Evolutionary conservation across 2,797 vertebrate species (phyloP).

Genomic region (Cynopterus sphinx): DNA sequence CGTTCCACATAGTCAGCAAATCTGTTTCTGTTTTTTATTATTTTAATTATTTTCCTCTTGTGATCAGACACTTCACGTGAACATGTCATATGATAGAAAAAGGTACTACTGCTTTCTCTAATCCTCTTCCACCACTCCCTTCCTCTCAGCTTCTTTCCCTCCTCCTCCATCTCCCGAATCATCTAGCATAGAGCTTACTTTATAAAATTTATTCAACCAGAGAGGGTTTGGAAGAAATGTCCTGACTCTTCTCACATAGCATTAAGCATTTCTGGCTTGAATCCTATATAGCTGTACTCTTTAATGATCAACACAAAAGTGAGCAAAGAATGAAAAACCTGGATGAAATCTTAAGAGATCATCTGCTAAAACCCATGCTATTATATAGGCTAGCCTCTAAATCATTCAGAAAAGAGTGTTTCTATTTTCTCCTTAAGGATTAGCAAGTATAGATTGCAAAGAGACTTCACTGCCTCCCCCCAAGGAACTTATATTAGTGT

Average conservation of each 20-base stretch:
- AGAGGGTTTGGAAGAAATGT: background rate
- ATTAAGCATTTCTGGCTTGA: background rate
- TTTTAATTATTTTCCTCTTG: background rate
- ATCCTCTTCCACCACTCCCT: fast-evolving
- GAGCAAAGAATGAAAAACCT: background rate
- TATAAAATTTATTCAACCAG: background rate
- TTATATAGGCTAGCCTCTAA: background rate
- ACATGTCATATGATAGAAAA: background rate
- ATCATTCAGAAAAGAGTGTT: background rate
- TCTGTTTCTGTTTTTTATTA: background rate
- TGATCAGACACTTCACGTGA: background rate
- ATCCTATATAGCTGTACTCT: background rate
- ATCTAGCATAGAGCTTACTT: background rate
- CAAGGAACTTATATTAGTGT: background rate
- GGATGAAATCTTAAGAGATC: background rate
- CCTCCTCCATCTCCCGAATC: background rate
- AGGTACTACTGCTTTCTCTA: background rate
- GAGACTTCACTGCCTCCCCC: background rate
- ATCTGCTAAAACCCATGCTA: background rate
- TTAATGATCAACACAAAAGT: background rate
- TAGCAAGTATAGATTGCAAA: background rate
- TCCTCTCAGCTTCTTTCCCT: background rate
- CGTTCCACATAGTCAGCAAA: background rate
- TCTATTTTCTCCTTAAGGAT: background rate
- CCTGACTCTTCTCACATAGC: background rate